Conservation (phyloP, 2,797 vertebrate species). For the Xenops minutus region DNA sequence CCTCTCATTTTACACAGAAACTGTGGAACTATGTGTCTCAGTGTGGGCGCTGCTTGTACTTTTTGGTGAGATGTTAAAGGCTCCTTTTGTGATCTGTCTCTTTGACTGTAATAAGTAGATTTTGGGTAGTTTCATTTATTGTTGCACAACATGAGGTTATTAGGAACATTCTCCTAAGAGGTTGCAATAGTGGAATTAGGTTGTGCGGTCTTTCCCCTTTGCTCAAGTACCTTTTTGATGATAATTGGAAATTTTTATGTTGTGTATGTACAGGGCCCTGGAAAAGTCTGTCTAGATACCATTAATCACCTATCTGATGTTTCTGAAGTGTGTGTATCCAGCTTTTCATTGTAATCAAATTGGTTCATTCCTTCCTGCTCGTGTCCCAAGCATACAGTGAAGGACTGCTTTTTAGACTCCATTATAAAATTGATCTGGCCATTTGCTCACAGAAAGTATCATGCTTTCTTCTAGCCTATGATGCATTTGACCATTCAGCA, state of each 20-base stretch:
- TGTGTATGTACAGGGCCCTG: background rate
- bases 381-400: background rate
- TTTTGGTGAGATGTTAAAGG: background rate
- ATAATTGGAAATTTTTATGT: background rate
- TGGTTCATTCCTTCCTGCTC: background rate
- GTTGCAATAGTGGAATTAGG: background rate
- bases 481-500: fast-evolving
- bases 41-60: background rate
- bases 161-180: background rate
- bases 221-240: background rate
- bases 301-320: background rate
- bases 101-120: background rate
- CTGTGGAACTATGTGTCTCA: background rate
- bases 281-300: background rate
- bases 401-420: background rate
- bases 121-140: background rate
- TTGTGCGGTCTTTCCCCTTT: background rate
- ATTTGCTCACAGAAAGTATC: background rate
- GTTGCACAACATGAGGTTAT: background rate
- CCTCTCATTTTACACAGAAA: background rate
- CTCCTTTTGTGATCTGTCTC: background rate
- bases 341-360: background rate
- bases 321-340: background rate
- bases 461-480: background rate
- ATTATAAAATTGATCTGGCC: background rate